Evolutionary conservation across 2,113 vertebrate species (phyloP).

Genomic region (Anoplopoma fimbria): DNA sequence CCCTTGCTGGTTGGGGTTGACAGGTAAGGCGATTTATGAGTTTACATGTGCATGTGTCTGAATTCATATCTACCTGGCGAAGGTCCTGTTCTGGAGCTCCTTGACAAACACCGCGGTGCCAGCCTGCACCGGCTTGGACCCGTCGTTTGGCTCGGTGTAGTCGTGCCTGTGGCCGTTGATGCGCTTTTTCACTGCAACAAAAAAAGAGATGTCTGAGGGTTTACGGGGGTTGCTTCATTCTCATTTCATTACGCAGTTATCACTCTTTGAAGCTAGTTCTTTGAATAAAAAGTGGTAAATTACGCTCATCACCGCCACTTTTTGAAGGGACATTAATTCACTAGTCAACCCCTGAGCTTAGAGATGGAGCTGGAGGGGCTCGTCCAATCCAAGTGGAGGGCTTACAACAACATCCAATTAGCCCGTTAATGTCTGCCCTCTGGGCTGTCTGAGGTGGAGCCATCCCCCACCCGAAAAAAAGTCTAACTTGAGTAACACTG

Average conservation of each 20-base stretch:
- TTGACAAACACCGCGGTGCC: slow-evolving; percentile 93
- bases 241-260: background rate
- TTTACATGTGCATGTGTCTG: background rate
- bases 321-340: slow-evolving; percentile 20
- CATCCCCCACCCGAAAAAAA: slow-evolving; percentile 8
- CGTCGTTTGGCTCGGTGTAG: slow-evolving; percentile 93
- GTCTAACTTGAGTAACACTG: slow-evolving; percentile 33
- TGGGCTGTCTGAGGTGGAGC: slow-evolving; percentile 44
- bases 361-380: slow-evolving; percentile 21
- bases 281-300: slow-evolving; percentile 31
- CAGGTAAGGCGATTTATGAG: background rate
- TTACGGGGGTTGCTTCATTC: background rate
- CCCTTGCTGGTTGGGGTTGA: background rate
- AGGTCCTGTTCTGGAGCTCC: slow-evolving; percentile 89
- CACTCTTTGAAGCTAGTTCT: slow-evolving; percentile 3
- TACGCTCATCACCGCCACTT: slow-evolving; percentile 33
- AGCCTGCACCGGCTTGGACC: slow-evolving; percentile 93
- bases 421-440: slow-evolving; percentile 65
- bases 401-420: slow-evolving; percentile 71
- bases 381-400: slow-evolving; percentile 52
- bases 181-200: slow-evolving; percentile 92
- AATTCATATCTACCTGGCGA: slow-evolving; percentile 87
- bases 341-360: slow-evolving; percentile 34
- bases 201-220: background rate
- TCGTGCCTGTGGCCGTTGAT: slow-evolving; percentile 98